These are phyloP conservation scores for Pseudochirops corinnae DNA, from an alignment of 2,797 vertebrate genomes.

Conservation along the genomic window DNA sequence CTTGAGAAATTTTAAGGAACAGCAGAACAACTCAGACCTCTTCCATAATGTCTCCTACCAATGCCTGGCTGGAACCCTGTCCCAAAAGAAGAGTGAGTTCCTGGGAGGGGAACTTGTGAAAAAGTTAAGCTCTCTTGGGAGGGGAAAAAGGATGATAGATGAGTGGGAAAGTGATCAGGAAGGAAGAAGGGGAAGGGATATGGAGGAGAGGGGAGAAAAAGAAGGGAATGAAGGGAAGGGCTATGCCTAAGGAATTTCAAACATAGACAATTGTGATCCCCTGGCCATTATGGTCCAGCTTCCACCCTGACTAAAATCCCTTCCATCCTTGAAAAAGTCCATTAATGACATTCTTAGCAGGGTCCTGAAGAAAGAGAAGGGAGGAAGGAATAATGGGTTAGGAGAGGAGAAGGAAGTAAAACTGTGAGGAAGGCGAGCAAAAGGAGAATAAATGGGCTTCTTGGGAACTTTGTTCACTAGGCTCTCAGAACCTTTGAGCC, in stretches of 20 bases:
- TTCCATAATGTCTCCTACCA: slow-evolving; percentile 70
- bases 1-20: slow-evolving; percentile 55
- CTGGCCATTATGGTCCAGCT: not conserved
- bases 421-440: not conserved
- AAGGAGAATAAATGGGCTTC: not conserved
- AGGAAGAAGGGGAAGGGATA: not conserved
- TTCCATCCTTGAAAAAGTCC: not conserved
- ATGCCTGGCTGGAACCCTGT: slow-evolving; percentile 73
- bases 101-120: fast-evolving
- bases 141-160: not conserved
- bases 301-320: not conserved
- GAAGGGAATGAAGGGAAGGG: not conserved
- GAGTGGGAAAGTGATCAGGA: not conserved
- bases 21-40: slow-evolving; percentile 17
- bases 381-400: not conserved
- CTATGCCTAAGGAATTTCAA: too few relatives aligned
- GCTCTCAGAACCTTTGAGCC: not conserved
- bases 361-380: not conserved
- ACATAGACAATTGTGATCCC: not conserved
- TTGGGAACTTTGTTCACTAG: not conserved
- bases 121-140: too few relatives aligned
- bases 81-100: slow-evolving; percentile 82
- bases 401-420: not conserved
- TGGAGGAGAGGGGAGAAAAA: not conserved
- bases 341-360: not conserved